phyloP scores from a whole-genome alignment of 2,888 invertebrate genomes.

The Parnassius smintheus region DNA sequence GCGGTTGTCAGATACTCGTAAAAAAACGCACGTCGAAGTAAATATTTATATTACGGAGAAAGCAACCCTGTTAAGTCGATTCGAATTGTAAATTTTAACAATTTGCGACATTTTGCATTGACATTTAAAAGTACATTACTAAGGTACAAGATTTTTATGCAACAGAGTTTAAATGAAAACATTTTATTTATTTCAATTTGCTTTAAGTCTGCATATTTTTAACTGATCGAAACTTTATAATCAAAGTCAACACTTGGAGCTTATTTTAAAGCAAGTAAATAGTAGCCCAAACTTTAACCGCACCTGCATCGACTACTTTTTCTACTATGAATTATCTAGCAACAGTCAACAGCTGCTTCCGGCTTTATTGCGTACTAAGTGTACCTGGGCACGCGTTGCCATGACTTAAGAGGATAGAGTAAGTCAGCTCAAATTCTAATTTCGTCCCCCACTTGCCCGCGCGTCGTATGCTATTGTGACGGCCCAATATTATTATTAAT shows the following conservation, averaged over 20 bases:
- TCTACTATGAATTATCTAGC: too few species aligned
- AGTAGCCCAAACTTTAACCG: neutral
- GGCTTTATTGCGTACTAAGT: too few species aligned
- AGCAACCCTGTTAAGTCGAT: conserved; percentile 16
- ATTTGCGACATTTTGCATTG: conserved; percentile 32
- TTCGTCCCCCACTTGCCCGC: too few species aligned
- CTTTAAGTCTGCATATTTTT: neutral
- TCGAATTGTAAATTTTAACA: conserved; percentile 26
- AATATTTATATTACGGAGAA: conserved; percentile 24
- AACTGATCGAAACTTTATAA: too few species aligned
- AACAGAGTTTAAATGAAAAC: conserved; percentile 1
- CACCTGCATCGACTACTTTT: too few species aligned
- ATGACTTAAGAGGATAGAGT: too few species aligned
- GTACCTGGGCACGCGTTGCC: too few species aligned
- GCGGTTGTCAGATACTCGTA: conserved; percentile 9
- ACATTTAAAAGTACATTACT: conserved; percentile 29
- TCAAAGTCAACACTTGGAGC: too few species aligned
- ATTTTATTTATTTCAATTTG: neutral
- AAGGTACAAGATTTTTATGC: conserved; percentile 19
- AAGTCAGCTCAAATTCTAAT: too few species aligned
- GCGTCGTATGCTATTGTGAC: too few species aligned
- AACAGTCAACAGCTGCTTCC: too few species aligned
- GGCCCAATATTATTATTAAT: too few species aligned
- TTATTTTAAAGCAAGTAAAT: neutral
- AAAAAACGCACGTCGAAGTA: conserved; percentile 16